These are phyloP conservation scores for Stichodactyla helianthus DNA, from an alignment of 64 coral and sea anemone species.

Conservation along the genomic window DNA sequence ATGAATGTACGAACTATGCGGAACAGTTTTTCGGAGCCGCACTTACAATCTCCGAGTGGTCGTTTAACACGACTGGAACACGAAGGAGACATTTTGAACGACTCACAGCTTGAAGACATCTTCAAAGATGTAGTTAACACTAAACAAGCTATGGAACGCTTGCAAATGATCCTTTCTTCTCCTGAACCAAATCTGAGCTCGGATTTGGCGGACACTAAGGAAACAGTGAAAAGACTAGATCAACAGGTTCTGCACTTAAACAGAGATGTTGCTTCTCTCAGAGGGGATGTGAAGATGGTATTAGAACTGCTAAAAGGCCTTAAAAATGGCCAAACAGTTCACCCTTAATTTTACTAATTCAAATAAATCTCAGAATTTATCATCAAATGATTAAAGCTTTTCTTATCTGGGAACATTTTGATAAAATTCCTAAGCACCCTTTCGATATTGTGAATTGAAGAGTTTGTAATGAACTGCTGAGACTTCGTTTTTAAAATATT, in stretches of 20 bases:
- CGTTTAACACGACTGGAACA: background rate
- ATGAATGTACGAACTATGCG: constrained; percentile 7
- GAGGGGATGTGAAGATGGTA: constrained; percentile 65
- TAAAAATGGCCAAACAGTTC: constrained; percentile 40
- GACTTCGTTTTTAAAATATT: no score
- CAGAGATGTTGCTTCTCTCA: constrained; percentile 62
- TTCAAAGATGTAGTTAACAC: constrained; percentile 71
- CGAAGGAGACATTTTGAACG: background rate
- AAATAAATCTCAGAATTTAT: no score
- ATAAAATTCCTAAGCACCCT: no score
- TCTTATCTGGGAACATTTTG: no score
- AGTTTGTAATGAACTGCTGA: no score
- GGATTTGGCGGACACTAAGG: constrained; percentile 41
- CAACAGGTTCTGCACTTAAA: constrained; percentile 56
- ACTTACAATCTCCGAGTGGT: constrained; percentile 7
- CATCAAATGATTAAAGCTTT: no score
- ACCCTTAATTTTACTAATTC: background rate
- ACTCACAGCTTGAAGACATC: constrained; percentile 54
- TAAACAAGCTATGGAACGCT: constrained; percentile 48
- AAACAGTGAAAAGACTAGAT: constrained; percentile 65
- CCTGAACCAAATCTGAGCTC: constrained; percentile 24
- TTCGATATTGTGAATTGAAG: no score
- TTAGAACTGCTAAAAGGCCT: constrained; percentile 63
- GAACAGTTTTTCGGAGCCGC: constrained; percentile 52
- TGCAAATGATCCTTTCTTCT: constrained; percentile 40